Evolutionary conservation across 2,888 invertebrate species (phyloP).

Genomic region (Apamea monoglypha): DNA sequence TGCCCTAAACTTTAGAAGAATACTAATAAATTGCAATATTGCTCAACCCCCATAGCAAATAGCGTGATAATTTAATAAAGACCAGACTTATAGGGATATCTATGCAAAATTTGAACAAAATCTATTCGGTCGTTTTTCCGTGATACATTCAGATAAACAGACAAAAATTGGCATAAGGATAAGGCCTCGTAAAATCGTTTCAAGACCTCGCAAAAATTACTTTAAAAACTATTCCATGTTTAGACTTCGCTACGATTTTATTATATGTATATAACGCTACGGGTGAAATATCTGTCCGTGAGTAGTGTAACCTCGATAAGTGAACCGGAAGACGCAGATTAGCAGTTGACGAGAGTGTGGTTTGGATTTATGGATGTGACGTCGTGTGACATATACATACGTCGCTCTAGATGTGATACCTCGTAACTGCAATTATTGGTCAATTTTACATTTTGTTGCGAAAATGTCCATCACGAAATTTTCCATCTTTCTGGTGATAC

Average conservation of each 20-base stretch:
- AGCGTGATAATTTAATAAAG: no score
- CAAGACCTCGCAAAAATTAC: not conserved
- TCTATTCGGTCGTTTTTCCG: not conserved
- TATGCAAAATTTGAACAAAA: no score
- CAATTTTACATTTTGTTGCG: no score
- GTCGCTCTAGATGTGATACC: no score
- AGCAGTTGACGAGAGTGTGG: constrained; percentile 6
- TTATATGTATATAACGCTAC: constrained; percentile 6
- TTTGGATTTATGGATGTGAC: not conserved
- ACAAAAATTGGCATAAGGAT: not conserved
- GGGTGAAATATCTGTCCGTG: constrained; percentile 27
- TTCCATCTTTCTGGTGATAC: no score
- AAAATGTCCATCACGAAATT: no score
- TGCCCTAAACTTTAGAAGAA: not conserved
- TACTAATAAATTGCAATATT: no score
- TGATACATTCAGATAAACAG: not conserved
- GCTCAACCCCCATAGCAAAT: no score
- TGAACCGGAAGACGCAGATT: constrained; percentile 32
- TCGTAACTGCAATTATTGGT: no score
- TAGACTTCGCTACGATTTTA: not conserved
- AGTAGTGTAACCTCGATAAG: constrained; percentile 38
- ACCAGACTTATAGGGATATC: no score
- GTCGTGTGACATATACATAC: not conserved
- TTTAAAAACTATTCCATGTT: not conserved
- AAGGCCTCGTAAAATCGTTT: not conserved